Evolutionary conservation across 2,797 vertebrate genomes (phyloP).

Genomic region (Tragopan temminckii): DNA sequence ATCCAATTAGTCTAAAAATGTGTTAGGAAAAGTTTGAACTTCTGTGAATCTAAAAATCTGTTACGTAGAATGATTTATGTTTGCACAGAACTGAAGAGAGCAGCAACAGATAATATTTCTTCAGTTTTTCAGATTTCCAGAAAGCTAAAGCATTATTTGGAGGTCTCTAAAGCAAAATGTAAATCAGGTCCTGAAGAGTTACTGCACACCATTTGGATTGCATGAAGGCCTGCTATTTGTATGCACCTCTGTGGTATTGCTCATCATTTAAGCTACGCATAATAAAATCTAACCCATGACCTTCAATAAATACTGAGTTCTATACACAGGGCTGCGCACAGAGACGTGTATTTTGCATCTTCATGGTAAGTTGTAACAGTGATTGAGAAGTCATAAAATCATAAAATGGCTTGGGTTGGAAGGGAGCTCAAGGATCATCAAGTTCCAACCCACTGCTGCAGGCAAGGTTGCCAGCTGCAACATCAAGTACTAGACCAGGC

Average conservation of each 20-base stretch:
- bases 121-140: neutral
- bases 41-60: neutral
- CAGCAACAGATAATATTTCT: neutral
- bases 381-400: neutral
- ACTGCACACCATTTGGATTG: neutral
- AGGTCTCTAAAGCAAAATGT: neutral
- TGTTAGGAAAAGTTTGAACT: neutral
- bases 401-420: no score
- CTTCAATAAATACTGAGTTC: conserved; percentile 28
- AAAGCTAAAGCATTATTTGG: neutral
- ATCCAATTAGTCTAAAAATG: neutral
- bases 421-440: no score
- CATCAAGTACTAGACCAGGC: no score
- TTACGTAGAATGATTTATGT: neutral
- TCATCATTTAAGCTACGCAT: conserved; percentile 41
- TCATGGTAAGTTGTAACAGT: neutral
- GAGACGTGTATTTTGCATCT: neutral
- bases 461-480: no score
- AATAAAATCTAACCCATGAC: conserved; percentile 38
- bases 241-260: neutral
- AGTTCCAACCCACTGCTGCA: no score
- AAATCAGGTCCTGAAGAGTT: neutral
- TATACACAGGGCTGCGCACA: neutral
- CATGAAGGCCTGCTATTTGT: neutral
- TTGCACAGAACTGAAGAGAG: neutral